Base-by-base conservation (phyloP, 2,113 vertebrate species). In the Phalacrocorax aristotelis region DNA sequence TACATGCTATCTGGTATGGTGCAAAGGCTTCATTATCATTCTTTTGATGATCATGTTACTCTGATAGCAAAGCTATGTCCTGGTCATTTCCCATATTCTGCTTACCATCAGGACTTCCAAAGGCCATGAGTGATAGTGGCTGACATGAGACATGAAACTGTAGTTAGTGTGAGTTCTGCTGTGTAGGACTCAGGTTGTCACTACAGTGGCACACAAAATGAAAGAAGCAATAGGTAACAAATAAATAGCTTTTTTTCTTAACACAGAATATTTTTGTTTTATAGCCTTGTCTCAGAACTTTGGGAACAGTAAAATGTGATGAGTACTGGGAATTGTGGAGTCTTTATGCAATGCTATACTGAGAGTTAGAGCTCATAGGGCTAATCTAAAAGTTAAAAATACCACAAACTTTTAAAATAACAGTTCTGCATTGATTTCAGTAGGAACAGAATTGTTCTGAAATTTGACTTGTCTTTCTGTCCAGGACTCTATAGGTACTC, bases 81-180 rank as follows among this genome's bases (percentile, higher is more conserved):
- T 40, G 27, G 4, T 80, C 77, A 27, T 74, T 74, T 54, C 26
- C 13, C 16, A 1, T 66, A 9, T 66, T 7, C 22, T 23, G 18
- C 10, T 71, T 49, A 22, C 25, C 9, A 15, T 91, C 23, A 36
- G 17, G 12, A 36, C 8, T 79, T 90, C 20, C 29, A 52, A 10
- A 82, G 18, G 13, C 8, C 21, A 5, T 2, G 0, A 0, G 3
- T 46, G 38, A 11, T 20, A 48, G 22, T 58, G 22, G 21, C 10
- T 71, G 51, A 49, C 2, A 4, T 38, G 54, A 69, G 40, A 15
- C 22, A 3, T 38, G 58, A 78, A 27, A 15, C 22, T 74, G 7
- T 65, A 44, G 11, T 62, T 68, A 21, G 8, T 5, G 15, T 1
- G 1, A 22, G 21, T 34, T 72, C 38, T 88, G 16, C n/a, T 84